A percentile compares a stretch with the other conserved stretches of the same genome.
Evolutionary conservation across 2,888 invertebrate species (phyloP).

Genomic region (Agelastica alni): DNA sequence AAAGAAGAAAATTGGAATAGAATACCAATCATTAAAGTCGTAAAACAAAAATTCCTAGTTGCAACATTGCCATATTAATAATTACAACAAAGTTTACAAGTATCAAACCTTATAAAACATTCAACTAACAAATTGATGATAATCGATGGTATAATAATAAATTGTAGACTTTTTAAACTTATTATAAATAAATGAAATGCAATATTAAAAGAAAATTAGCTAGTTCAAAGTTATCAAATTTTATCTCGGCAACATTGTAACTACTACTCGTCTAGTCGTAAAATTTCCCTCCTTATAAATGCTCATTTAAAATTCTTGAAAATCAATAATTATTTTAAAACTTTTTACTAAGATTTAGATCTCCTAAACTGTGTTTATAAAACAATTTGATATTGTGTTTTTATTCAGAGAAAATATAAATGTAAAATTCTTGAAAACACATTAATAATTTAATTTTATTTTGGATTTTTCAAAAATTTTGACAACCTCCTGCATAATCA

Average conservation of each 20-base stretch:
- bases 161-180: neutral
- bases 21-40: neutral
- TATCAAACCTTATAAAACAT: neutral
- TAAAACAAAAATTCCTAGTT: conserved; percentile 8
- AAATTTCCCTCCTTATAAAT: conserved; percentile 32
- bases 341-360: neutral
- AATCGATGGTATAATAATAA: neutral
- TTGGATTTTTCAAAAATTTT: conserved; percentile 46
- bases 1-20: no score
- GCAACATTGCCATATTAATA: conserved; percentile 1
- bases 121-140: neutral
- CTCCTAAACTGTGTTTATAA: neutral
- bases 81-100: neutral
- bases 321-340: conserved; percentile 30
- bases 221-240: conserved; percentile 3
- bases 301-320: conserved; percentile 26
- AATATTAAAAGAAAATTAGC: conserved; percentile 1
- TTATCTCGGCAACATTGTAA: conserved; percentile 38
- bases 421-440: neutral
- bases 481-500: conserved; percentile 51
- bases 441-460: conserved; percentile 7
- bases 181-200: neutral
- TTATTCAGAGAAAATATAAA: neutral
- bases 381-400: neutral
- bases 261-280: conserved; percentile 45